A percentile compares a stretch with the other conserved stretches of the same genome.
Conservation (phyloP, 1,140 invertebrate species). For the Zelostemma sp. region DNA sequence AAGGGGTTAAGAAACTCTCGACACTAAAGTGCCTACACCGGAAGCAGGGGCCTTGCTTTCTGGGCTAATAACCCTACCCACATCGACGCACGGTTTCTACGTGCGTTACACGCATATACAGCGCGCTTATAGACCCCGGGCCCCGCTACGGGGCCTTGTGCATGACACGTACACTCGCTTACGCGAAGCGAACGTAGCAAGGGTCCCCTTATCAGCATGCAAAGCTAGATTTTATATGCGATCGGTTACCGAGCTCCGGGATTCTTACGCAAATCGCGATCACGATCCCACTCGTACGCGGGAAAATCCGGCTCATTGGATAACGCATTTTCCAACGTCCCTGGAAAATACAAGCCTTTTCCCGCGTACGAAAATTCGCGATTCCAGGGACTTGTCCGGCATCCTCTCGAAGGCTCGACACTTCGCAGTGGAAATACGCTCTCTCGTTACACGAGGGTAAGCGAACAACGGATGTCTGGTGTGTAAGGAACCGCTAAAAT, state of each 20-base stretch:
- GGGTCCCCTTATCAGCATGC: conserved; percentile 58
- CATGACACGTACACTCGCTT: conserved; percentile 19
- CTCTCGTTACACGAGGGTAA: conserved; percentile 58
- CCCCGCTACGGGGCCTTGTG: conserved; percentile 20
- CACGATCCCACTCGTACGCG: conserved; percentile 29
- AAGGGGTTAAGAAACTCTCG: conserved; percentile 70
- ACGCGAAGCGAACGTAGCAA: conserved; percentile 8
- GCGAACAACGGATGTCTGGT: conserved; percentile 69
- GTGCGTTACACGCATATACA: conserved; percentile 50
- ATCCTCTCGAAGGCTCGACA: conserved; percentile 50
- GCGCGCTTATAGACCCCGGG: conserved; percentile 27
- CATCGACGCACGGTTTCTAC: conserved; percentile 60
- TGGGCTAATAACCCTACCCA: conserved; percentile 71
- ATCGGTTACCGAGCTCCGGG: conserved; percentile 53
- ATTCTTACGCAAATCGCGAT: conserved; percentile 60
- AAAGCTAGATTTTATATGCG: conserved; percentile 65
- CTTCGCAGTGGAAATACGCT: conserved; percentile 55
- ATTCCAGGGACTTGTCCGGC: neutral
- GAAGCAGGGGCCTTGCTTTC: conserved; percentile 70
- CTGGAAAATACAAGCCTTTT: no score
- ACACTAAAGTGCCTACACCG: conserved; percentile 67
- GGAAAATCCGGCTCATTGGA: conserved; percentile 19
- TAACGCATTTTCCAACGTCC: conserved; percentile 5
- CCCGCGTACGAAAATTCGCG: neutral
- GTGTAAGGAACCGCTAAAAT: conserved; percentile 73